These are phyloP conservation scores for Carterocephalus palaemon DNA, from an alignment of 2,888 invertebrate species.

Conservation along the genomic window DNA sequence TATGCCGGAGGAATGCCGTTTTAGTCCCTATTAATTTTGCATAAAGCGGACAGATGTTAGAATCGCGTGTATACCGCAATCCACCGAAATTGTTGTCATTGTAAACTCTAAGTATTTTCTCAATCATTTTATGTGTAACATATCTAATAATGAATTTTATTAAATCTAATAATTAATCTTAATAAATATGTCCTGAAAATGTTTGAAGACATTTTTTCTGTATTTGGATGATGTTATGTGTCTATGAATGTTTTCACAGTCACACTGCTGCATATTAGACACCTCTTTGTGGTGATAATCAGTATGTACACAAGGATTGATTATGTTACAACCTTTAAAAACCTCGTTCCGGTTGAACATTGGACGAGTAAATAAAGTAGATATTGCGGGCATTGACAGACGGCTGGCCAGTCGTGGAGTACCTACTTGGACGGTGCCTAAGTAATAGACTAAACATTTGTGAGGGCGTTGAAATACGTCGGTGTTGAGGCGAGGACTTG, in stretches of 20 bases:
- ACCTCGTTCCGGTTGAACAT: constrained; percentile 52
- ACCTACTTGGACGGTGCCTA: constrained; percentile 59
- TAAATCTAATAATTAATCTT: background rate
- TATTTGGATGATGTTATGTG: constrained; percentile 7
- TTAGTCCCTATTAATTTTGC: constrained; percentile 14
- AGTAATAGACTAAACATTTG: constrained; percentile 66
- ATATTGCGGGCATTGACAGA: constrained; percentile 41
- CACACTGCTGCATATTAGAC: constrained; percentile 37
- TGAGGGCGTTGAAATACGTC: constrained; percentile 46
- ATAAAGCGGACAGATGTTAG: constrained; percentile 48
- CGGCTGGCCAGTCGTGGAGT: constrained; percentile 39
- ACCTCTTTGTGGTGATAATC: constrained; percentile 50
- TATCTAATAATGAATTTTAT: no score
- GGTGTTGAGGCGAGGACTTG: constrained; percentile 40
- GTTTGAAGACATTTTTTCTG: background rate
- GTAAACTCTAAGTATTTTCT: background rate
- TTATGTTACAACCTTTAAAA: constrained; percentile 60
- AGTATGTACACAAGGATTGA: constrained; percentile 54
- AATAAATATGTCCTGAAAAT: background rate
- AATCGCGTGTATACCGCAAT: constrained; percentile 43
- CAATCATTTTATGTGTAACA: no score
- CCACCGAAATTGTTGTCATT: constrained; percentile 37
- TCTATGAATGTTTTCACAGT: constrained; percentile 15
- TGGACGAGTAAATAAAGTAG: constrained; percentile 53
- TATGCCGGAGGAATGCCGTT: constrained; percentile 34